Conservation (phyloP, 2,888 invertebrate genomes). For the Nycteola revayana region DNA sequence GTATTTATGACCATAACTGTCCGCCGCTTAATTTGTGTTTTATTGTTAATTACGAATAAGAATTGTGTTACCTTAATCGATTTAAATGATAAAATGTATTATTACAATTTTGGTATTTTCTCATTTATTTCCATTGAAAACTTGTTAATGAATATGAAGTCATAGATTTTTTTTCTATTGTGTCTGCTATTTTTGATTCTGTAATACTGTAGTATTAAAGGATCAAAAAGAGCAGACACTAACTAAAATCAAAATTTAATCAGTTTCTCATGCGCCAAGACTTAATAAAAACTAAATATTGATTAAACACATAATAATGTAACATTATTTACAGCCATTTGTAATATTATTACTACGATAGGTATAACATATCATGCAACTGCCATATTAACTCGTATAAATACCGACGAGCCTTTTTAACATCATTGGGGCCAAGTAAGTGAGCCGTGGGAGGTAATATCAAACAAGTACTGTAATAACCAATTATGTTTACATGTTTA, state of each 20-base stretch:
- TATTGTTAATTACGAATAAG: slow-evolving; percentile 18
- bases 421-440: slow-evolving; percentile 54
- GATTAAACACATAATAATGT: slow-evolving; percentile 8
- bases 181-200: too few species aligned
- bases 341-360: slow-evolving; percentile 13
- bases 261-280: too few species aligned
- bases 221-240: too few species aligned
- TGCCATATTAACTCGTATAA: slow-evolving; percentile 27
- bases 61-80: slow-evolving; percentile 19
- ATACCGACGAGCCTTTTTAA: slow-evolving; percentile 34
- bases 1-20: slow-evolving; percentile 25
- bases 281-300: not conserved
- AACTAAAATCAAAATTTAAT: too few species aligned
- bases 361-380: slow-evolving; percentile 38
- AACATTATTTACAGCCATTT: slow-evolving; percentile 8
- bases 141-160: too few species aligned
- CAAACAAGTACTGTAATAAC: slow-evolving; percentile 24
- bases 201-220: too few species aligned
- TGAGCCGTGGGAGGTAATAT: slow-evolving; percentile 38
- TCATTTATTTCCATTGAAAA: too few species aligned
- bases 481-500: slow-evolving; percentile 40
- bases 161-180: too few species aligned
- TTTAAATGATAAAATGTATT: too few species aligned
- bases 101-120: too few species aligned
- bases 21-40: slow-evolving; percentile 16